These are phyloP conservation scores for Ectemnius lituratus DNA, from an alignment of 2,888 invertebrate species.

Conservation along the genomic window DNA sequence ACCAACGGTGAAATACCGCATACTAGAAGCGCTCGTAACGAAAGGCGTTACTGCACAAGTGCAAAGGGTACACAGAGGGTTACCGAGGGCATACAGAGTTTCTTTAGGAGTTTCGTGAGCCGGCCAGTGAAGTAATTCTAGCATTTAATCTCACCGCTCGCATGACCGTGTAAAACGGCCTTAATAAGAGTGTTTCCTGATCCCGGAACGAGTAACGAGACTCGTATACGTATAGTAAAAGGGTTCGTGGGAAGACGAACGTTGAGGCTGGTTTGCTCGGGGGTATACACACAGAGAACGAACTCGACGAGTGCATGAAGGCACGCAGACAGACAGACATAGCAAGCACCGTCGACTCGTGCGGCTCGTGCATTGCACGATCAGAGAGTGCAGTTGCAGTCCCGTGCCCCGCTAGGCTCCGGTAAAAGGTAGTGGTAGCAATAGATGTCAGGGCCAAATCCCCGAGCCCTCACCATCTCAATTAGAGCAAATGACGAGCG, in stretches of 20 bases:
- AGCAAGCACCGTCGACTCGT: constrained; percentile 1
- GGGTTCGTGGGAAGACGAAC: constrained; percentile 64
- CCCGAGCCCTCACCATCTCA: constrained; percentile 65
- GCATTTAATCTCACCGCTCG: constrained; percentile 17
- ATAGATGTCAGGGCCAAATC: constrained; percentile 76
- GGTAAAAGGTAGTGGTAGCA: constrained; percentile 59
- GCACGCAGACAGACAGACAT: background rate
- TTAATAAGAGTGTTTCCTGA: constrained; percentile 64
- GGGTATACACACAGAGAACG: constrained; percentile 46
- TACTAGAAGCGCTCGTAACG: too few relatives aligned
- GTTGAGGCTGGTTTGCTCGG: constrained; percentile 51
- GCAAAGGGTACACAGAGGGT: too few relatives aligned
- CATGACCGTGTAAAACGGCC: constrained; percentile 55
- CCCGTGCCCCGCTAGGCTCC: constrained; percentile 13
- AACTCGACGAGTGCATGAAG: constrained; percentile 14
- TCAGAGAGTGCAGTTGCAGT: constrained; percentile 31
- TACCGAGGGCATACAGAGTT: too few relatives aligned
- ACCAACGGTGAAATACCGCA: too few relatives aligned
- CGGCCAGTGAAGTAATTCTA: background rate
- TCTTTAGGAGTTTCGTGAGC: too few relatives aligned
- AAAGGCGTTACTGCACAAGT: too few relatives aligned
- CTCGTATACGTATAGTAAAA: constrained; percentile 52
- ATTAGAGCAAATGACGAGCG: constrained; percentile 71
- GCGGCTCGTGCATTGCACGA: constrained; percentile 9
- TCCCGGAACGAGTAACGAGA: constrained; percentile 59